Evolutionary conservation across 2,888 invertebrate genomes (phyloP).

Genomic region (Catonia carolina): DNA sequence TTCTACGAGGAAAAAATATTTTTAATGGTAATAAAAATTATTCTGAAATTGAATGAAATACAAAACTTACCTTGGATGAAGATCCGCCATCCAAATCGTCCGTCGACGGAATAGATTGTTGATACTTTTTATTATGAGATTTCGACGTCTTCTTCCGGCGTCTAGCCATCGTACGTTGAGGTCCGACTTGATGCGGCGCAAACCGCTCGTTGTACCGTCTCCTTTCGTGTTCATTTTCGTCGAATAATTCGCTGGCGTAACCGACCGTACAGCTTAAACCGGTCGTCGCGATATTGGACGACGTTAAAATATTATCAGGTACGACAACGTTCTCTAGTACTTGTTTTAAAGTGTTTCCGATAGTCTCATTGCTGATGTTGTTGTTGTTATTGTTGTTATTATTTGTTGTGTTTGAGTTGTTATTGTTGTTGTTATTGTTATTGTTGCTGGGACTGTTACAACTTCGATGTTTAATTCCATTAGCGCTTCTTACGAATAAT

Average conservation of each 20-base stretch:
- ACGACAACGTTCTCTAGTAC: too few relatives aligned
- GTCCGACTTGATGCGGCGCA: slow-evolving; percentile 48
- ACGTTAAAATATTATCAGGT: too few relatives aligned
- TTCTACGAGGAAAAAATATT: too few relatives aligned
- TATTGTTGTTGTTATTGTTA: slow-evolving; percentile 25
- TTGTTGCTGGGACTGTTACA: slow-evolving; percentile 23
- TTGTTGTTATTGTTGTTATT: slow-evolving; percentile 24
- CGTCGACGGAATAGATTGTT: too few relatives aligned
- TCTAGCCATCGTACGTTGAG: neutral
- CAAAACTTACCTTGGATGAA: slow-evolving; percentile 40
- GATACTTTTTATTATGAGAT: too few relatives aligned
- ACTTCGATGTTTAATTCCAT: neutral
- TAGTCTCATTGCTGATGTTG: slow-evolving; percentile 23
- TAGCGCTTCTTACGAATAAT: neutral
- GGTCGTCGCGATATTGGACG: neutral
- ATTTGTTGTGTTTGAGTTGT: slow-evolving; percentile 4
- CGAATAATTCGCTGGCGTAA: slow-evolving; percentile 30
- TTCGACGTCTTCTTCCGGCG: neutral
- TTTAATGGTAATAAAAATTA: too few relatives aligned
- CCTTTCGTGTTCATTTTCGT: slow-evolving; percentile 55
- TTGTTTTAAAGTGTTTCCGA: slow-evolving; percentile 4
- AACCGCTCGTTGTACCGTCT: slow-evolving; percentile 58
- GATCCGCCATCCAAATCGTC: slow-evolving; percentile 34
- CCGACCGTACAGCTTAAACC: slow-evolving; percentile 22
- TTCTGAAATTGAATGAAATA: too few relatives aligned